Conservation (phyloP, 2,888 invertebrate genomes). For the Callosobruchus maculatus region DNA sequence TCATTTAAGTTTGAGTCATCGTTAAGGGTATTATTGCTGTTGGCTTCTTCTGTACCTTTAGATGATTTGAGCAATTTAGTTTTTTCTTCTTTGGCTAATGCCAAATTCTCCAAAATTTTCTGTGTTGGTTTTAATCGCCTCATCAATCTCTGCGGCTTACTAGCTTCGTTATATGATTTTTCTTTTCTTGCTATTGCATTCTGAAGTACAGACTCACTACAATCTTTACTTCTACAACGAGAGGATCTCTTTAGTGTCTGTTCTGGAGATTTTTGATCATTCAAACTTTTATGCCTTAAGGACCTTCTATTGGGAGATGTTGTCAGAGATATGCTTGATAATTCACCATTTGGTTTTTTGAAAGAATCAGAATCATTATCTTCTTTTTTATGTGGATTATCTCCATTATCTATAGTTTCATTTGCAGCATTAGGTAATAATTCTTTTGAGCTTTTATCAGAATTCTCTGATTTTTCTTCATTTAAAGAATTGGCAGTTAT, state of each 20-base stretch:
- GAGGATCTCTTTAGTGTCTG: constrained; percentile 60
- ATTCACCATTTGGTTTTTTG: constrained; percentile 32
- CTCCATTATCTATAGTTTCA: constrained; percentile 11
- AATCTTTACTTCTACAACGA: constrained; percentile 61
- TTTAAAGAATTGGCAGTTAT: constrained; percentile 1
- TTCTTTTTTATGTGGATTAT: constrained; percentile 15
- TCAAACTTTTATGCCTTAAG: constrained; percentile 34
- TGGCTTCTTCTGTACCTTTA: constrained; percentile 12
- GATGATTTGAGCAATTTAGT: constrained; percentile 16
- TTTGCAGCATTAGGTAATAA: background rate
- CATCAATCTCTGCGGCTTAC: constrained; percentile 50
- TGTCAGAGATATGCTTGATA: constrained; percentile 40
- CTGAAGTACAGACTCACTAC: constrained; percentile 60
- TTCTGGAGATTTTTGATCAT: constrained; percentile 13
- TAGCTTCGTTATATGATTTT: constrained; percentile 60
- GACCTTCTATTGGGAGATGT: constrained; percentile 45
- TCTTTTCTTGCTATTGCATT: constrained; percentile 71
- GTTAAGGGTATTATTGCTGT: constrained; percentile 3
- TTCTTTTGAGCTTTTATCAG: background rate
- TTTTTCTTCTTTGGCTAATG: constrained; percentile 41
- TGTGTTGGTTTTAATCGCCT: constrained; percentile 65
- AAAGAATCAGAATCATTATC: constrained; percentile 23
- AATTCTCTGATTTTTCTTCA: background rate
- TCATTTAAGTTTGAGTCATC: constrained; percentile 1
- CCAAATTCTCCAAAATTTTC: constrained; percentile 65